These are phyloP conservation scores for Trichechus manatus DNA, from an alignment of 2,113 vertebrate genomes.

Conservation along the genomic window DNA sequence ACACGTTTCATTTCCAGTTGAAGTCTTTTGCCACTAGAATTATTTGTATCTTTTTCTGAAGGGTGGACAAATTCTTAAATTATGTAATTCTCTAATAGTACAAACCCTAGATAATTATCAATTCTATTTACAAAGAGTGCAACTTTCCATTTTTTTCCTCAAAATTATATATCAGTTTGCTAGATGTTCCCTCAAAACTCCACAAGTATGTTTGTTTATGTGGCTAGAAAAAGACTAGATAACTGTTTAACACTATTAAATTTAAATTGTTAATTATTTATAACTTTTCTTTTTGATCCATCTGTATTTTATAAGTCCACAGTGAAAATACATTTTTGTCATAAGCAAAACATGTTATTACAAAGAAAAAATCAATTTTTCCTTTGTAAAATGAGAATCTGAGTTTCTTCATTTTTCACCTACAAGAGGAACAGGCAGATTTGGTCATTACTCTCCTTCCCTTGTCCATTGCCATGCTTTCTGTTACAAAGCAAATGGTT, in stretches of 20 bases:
- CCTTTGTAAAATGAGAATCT: background rate
- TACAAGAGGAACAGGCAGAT: background rate
- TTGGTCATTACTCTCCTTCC: background rate
- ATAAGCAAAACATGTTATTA: background rate
- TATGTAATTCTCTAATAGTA: background rate
- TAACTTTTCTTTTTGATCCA: background rate
- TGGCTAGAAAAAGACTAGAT: background rate
- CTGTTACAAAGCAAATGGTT: background rate
- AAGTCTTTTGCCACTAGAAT: conserved; percentile 6
- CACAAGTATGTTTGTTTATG: background rate
- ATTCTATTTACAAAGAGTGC: background rate
- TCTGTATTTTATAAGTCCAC: background rate
- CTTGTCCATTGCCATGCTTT: background rate
- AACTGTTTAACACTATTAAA: background rate
- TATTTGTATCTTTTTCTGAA: conserved; percentile 1
- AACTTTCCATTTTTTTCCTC: conserved; percentile 24
- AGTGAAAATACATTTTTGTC: background rate
- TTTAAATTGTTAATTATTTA: background rate
- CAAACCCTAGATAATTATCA: background rate
- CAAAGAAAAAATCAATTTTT: background rate
- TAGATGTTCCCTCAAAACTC: background rate
- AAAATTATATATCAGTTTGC: background rate
- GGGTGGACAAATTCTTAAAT: background rate
- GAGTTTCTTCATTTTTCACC: background rate
- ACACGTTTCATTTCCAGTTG: background rate